Conservation (phyloP, 2,113 vertebrate species). For the Pomatostomus ruficeps region DNA sequence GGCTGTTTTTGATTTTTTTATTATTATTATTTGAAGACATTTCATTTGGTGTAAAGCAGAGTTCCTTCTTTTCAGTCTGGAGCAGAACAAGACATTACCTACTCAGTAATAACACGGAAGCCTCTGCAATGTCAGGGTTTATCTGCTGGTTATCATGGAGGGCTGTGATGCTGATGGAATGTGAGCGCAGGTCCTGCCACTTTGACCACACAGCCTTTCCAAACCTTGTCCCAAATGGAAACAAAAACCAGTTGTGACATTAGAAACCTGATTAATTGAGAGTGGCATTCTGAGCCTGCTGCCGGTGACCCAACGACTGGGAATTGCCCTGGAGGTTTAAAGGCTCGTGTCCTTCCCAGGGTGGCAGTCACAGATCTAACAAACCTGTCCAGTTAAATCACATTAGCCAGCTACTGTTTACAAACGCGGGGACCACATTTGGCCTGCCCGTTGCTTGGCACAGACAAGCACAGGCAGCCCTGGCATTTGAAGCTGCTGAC, state of each 20-base stretch:
- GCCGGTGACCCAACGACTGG: slow-evolving; percentile 21
- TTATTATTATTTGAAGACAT: neutral
- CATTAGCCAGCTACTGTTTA: neutral
- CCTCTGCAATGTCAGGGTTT: neutral
- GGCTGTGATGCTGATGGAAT: slow-evolving; percentile 38
- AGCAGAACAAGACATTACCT: neutral
- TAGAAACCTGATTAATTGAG: slow-evolving; percentile 46
- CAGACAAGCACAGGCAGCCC: neutral
- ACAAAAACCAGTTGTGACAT: slow-evolving; percentile 22
- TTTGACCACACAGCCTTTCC: neutral
- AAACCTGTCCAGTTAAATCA: slow-evolving; percentile 13
- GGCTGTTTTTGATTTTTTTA: too few species aligned
- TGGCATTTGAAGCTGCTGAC: slow-evolving; percentile 26
- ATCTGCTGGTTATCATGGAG: neutral
- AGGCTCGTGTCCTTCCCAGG: slow-evolving; percentile 14
- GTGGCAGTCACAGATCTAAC: neutral
- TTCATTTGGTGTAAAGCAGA: neutral
- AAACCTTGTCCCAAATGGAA: neutral
- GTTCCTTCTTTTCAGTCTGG: neutral
- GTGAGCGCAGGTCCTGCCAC: neutral
- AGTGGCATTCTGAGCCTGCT: slow-evolving; percentile 11
- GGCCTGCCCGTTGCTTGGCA: neutral
- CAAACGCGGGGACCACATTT: neutral
- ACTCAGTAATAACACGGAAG: neutral
- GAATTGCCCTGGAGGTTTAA: slow-evolving; percentile 56